Base-by-base conservation (phyloP, 2,113 vertebrate species). In the Prietella phreatophila region DNA sequence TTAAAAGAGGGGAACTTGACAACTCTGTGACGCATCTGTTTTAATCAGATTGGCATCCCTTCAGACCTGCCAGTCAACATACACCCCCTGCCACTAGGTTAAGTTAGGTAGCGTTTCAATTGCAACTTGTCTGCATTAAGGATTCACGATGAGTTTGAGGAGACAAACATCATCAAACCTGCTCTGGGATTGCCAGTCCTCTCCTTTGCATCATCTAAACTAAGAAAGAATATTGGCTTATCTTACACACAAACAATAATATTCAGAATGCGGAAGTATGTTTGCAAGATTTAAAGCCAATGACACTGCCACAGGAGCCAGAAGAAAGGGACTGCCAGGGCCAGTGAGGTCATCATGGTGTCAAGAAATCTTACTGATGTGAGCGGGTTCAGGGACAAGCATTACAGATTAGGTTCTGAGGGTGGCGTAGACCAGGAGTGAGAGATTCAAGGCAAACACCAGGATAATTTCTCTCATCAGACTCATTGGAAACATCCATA, bases 91-190 rank as follows among this genome's bases (percentile, higher is more conserved):
- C 53, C 67, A 53, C n/a, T 53, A 69, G 58, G 6, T 47, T 7
- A 47, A 0, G 5, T 47, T 47, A 47, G 85, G 83, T 89, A 91
- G 82, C 27, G 61, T 79, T 86, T 84, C 69, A 58, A 42, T 69
- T 87, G 87, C 86, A 92, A 91, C 91, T 88, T 73, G 82, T 30
- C 73, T 88, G 86, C 82, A 73, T 83, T 87, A 86, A 65, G 83
- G 33, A 67, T 86, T 87, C 13, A 27, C 20, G 14, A 30, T 8
- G 87, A 39, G 83, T 78, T 84, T 65, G 3, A n/a, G 61, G 47
- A 55, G 20, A 82, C 39, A 33, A 27, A 11, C 25, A 30, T 30
- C 30, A 56, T 17, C 17, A 42, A 63, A 75, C 30, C 76, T 58
- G 47, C 27, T 84, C 27, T 27, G 27, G 47, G 11, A 47, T 61